Percentiles rank a stretch among this genome's conserved stretches.
Evolutionary conservation across 2,797 vertebrate genomes (phyloP).

Genomic region (Aeoliscus strigatus): DNA sequence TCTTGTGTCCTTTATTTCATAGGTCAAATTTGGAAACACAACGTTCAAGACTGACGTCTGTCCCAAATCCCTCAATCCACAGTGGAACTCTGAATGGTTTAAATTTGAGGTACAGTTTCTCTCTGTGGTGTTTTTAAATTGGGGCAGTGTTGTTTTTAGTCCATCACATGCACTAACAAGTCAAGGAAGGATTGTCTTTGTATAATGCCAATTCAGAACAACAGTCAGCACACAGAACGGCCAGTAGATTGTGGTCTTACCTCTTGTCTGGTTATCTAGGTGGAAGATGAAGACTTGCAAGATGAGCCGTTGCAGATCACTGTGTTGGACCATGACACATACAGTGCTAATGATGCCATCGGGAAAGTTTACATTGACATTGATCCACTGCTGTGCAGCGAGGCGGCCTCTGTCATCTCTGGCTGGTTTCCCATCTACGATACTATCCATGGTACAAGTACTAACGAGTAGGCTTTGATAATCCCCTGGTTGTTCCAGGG

Average conservation of each 20-base stretch:
- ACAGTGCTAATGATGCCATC: slow-evolving; percentile 98
- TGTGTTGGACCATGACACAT: slow-evolving; percentile 96
- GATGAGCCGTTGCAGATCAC: slow-evolving; percentile 98
- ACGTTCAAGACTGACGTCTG: slow-evolving; percentile 98
- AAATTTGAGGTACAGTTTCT: slow-evolving; percentile 91
- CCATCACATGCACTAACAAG: no score
- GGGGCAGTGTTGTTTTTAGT: neutral
- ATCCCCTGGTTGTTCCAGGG: neutral
- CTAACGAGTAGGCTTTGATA: neutral
- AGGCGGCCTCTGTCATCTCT: slow-evolving; percentile 95
- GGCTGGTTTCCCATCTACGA: slow-evolving; percentile 99
- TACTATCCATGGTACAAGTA: slow-evolving; percentile 88
- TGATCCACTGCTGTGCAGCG: slow-evolving; percentile 90
- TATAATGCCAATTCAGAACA: no score
- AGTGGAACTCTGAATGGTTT: slow-evolving; percentile 99
- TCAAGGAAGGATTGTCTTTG: no score
- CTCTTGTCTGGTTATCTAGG: slow-evolving; percentile 65
- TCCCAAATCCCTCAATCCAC: slow-evolving; percentile 96
- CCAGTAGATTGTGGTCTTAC: no score
- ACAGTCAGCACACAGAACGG: no score
- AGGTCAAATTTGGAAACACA: slow-evolving; percentile 98
- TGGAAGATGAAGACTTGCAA: slow-evolving; percentile 97
- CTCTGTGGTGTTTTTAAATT: no score
- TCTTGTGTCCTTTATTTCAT: slow-evolving; percentile 24
- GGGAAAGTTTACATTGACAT: slow-evolving; percentile 99